These are phyloP conservation scores for Theropithecus gelada DNA, from an alignment of 2,113 vertebrate genomes.

Conservation along the genomic window DNA sequence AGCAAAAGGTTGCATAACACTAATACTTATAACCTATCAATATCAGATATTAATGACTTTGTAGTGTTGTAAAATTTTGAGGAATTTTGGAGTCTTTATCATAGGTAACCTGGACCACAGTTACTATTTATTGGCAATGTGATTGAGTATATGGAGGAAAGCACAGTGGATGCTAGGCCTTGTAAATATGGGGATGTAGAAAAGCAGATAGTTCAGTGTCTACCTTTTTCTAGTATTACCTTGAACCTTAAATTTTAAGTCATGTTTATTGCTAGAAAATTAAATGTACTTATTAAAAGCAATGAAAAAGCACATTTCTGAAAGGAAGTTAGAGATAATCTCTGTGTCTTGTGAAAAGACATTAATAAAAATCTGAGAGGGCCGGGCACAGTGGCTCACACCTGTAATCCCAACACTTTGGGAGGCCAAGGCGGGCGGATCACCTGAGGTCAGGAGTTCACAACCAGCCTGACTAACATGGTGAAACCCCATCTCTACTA, in stretches of 20 bases:
- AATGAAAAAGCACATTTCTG: conserved; percentile 85
- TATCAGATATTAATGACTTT: conserved; percentile 78
- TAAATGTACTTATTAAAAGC: conserved; percentile 66
- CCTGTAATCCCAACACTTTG: no score
- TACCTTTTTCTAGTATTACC: conserved; percentile 84
- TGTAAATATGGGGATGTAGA: conserved; percentile 70
- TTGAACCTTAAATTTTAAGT: conserved; percentile 80
- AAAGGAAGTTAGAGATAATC: conserved; percentile 71
- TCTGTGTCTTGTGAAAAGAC: conserved; percentile 66
- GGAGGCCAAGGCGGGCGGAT: no score
- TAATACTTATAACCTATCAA: conserved; percentile 80
- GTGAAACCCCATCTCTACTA: no score
- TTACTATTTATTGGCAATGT: conserved; percentile 77
- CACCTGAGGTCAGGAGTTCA: no score
- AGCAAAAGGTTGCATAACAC: conserved; percentile 78
- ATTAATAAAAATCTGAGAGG: conserved; percentile 73
- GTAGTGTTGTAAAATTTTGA: conserved; percentile 63
- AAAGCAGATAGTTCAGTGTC: conserved; percentile 60
- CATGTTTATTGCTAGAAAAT: conserved; percentile 79
- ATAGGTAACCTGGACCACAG: conserved; percentile 80
- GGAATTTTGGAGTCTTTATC: conserved; percentile 66
- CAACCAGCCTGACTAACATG: no score
- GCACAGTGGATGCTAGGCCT: conserved; percentile 72
- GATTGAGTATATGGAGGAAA: conserved; percentile 61
- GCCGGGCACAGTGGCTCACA: no score